Evolutionary conservation across 2,888 invertebrate species (phyloP), one percentile per base, ranked within the genome.

Genomic region (Drosophila acutilabella): DNA sequence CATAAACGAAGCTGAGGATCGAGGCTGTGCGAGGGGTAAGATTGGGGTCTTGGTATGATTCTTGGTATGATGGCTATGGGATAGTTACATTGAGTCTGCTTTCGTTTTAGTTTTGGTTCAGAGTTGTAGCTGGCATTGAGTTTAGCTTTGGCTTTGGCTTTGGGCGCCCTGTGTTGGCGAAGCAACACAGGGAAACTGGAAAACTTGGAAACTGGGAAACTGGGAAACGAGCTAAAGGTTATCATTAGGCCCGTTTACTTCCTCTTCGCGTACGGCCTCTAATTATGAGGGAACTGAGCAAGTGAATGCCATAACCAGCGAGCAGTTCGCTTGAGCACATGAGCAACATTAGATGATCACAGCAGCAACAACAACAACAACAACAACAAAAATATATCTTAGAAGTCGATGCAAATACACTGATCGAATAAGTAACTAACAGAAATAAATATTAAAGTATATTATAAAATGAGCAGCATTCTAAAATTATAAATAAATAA

Each of bases 241-340:
- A 84, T 85, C 88, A 85, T 84, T 84, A 84, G 89, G 85, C 89
- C 77, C 80, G 86, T 86, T 89, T 81, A 87, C 89, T 88, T 81
- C 80, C 80, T 75, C 81, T 72, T 66, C 78, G 71, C 77, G 73
- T 80, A 75, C 61, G 72, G 67, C 69, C 83, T 84, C 89, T 89
- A 83, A 89, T 83, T 83, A 84, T 68, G 72, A 66, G 79, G 56
- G 54, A 73, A 64, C 59, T 64, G 70, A 54, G 50, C 79, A 72
- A 70, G 50, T 80, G 51, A 53, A 74, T 71, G 76, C 76, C 64
- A 65, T 38, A 65, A 52, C 57, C 57, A 64, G 59, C 33, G 26
- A 4, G 38, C 36, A 47, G 45, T 14, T 40, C 20, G 52, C 47
- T 30, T 50, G 16, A 33, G 13, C 33, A 50, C 13, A 50, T 33